These are phyloP conservation scores for Bursaphelenchus okinawaensis DNA, from an alignment of 2,888 invertebrate species.

Conservation along the genomic window DNA sequence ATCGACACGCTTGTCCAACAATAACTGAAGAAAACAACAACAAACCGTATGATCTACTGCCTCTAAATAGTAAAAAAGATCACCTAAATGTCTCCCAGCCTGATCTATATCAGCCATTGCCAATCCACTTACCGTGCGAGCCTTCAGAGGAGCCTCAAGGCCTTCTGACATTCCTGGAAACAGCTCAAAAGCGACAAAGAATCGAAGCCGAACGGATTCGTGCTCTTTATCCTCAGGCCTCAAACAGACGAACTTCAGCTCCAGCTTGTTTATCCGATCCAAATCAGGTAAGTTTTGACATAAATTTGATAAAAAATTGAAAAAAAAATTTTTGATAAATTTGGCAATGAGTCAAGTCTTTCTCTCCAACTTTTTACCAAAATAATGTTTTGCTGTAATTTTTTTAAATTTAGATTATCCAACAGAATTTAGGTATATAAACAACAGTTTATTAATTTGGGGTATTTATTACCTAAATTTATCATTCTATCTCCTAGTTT, in stretches of 20 bases:
- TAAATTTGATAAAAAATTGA: background rate
- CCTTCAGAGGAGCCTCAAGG: conserved; percentile 8
- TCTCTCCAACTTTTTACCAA: too few relatives aligned
- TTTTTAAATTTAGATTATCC: too few relatives aligned
- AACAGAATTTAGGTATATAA: too few relatives aligned
- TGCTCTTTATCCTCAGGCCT: conserved; percentile 30
- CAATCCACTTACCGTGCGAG: background rate
- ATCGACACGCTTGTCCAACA: background rate
- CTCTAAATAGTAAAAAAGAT: background rate
- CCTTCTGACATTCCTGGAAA: conserved; percentile 20
- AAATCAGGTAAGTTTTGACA: background rate
- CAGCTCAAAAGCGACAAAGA: conserved; percentile 10
- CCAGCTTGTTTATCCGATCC: conserved; percentile 37
- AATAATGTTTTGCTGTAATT: too few relatives aligned
- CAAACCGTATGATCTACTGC: background rate
- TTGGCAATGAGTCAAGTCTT: too few relatives aligned
- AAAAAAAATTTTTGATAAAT: too few relatives aligned
- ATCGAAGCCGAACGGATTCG: background rate
- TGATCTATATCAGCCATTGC: background rate
- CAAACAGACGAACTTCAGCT: conserved; percentile 42
- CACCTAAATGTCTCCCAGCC: background rate
- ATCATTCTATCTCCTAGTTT: too few relatives aligned
- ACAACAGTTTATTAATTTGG: too few relatives aligned
- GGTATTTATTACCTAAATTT: too few relatives aligned
- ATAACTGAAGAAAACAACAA: background rate